phyloP scores from a whole-genome alignment of 2,113 vertebrate genomes.

The Bombycilla garrulus region DNA sequence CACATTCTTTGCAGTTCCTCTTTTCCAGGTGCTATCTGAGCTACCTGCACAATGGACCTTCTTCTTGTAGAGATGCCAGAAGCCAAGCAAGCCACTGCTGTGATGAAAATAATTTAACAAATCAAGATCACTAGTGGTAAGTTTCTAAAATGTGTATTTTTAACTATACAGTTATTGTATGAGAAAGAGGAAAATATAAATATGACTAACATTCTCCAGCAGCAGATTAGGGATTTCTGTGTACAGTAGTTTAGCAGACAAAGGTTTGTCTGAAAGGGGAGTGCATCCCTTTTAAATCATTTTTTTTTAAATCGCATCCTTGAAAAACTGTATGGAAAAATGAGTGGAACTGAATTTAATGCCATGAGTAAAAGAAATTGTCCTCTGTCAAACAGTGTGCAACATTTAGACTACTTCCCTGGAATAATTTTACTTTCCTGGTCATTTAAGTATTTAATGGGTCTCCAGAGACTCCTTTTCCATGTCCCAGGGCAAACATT shows the following conservation, averaged over 20 bases:
- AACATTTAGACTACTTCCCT: not conserved
- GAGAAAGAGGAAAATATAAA: not conserved
- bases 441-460: not conserved
- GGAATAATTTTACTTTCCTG: not conserved
- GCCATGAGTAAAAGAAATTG: not conserved
- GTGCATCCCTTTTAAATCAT: not conserved
- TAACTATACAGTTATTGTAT: not conserved
- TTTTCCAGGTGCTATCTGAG: not conserved
- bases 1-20: not conserved
- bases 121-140: not conserved
- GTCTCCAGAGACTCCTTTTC: not conserved
- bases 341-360: not conserved
- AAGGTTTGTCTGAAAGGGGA: not conserved
- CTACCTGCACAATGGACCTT: not conserved
- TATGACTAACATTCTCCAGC: not conserved
- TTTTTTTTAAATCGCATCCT: not conserved
- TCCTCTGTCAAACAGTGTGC: not conserved
- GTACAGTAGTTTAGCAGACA: not conserved
- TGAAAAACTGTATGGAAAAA: not conserved
- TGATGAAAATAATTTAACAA: not conserved
- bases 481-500: not conserved
- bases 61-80: not conserved
- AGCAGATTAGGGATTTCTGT: not conserved
- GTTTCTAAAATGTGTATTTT: not conserved
- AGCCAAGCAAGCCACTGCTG: not conserved